Conservation (phyloP, 2,888 invertebrate genomes). For the Philonicus albiceps region DNA sequence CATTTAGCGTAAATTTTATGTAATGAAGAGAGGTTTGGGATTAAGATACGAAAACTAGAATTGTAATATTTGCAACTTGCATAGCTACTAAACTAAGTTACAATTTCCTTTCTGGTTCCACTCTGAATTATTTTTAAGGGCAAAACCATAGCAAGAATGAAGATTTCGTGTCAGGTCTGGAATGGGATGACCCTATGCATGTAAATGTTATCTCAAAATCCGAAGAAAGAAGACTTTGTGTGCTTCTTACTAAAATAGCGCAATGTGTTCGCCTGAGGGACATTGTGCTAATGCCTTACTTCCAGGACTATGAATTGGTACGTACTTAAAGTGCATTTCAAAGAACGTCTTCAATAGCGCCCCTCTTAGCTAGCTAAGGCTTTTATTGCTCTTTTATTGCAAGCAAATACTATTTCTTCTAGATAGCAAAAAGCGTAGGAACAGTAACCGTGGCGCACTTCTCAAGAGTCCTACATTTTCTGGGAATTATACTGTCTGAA, state of each 20-base stretch:
- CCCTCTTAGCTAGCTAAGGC: no score
- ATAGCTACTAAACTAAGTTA: not conserved
- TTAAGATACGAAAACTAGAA: no score
- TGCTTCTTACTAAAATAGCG: conserved; percentile 78
- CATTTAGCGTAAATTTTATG: no score
- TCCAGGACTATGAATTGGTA: conserved; percentile 63
- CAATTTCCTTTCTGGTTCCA: not conserved
- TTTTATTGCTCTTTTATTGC: no score
- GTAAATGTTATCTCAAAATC: conserved; percentile 72
- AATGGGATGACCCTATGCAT: conserved; percentile 77
- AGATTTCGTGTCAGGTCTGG: conserved; percentile 66
- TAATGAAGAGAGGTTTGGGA: no score
- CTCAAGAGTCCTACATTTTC: conserved; percentile 74
- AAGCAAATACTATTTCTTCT: conserved; percentile 10
- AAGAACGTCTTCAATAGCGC: no score
- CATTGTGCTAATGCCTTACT: conserved; percentile 74
- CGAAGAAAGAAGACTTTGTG: conserved; percentile 71
- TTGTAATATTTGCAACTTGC: not conserved
- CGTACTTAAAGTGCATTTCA: not conserved
- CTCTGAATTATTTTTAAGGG: conserved; percentile 56
- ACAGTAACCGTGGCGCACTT: conserved; percentile 81
- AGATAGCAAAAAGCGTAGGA: conserved; percentile 79
- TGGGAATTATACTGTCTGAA: conserved; percentile 73
- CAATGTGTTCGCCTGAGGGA: conserved; percentile 67
- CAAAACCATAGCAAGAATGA: conserved; percentile 63